Base-by-base conservation (phyloP, 1,140 invertebrate genomes). In the Triops cancriformis region DNA sequence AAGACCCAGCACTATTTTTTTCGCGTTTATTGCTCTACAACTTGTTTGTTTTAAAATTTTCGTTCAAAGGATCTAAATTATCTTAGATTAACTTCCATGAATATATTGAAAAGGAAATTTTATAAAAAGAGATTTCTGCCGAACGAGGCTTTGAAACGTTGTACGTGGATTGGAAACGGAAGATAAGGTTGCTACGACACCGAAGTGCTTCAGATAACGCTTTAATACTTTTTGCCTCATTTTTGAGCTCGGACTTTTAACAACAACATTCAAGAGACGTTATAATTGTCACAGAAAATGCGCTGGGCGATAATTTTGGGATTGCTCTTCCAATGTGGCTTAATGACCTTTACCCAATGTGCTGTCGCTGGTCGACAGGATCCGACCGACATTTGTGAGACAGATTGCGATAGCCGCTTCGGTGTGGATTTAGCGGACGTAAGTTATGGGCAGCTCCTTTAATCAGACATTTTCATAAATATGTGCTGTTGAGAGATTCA, bases 131-230 rank as follows among this genome's bases (percentile, higher is more conserved):
- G 31, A 37, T 37, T 4, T 37, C 7, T 37, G 31, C 31, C 2
- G 2, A 37, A 37, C 31, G 31, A 37, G 31, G 31, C 31, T 2
- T 37, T 37, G 7, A 37, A 4, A 37, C 2, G 31, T 37, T 37
- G 2, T 37, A 37, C 31, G 31, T 37, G 31, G 31, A 37, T 7
- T 37, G 31, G 73, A 26, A 74, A 74, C 23, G 18, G 23, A 74
- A 74, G 73, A 27, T 74, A 31, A 42, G n/a, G 73, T 74, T 74
- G 73, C 73, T 26, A 31, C n/a, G 41, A 26, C 23, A 41, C 23
- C 1, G 28, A n/a, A 42, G 2, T 37, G 31, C 31, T 37, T 37
- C 31, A 37, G 31, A 37, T 37, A 37, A 37, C 2, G 31, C 31
- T 4, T 37, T 37, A 37, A 37, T 7, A 37, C 2, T 2, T 4